These are phyloP conservation scores for Psix sp. DNA, from an alignment of 1,140 invertebrate species.

Conservation along the genomic window DNA sequence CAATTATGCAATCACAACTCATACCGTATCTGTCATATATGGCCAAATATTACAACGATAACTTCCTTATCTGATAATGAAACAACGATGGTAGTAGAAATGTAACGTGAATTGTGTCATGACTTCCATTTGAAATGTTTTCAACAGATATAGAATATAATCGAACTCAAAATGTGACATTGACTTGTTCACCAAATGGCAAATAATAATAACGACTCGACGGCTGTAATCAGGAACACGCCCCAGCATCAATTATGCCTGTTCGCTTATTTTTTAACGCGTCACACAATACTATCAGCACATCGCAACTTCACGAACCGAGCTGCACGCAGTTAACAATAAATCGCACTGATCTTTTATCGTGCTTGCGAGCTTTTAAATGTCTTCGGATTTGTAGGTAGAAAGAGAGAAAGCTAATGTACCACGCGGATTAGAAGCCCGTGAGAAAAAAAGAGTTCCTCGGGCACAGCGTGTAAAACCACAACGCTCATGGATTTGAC, in stretches of 20 bases:
- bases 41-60: constrained; percentile 5
- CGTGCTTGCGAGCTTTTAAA: constrained; percentile 40
- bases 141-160: too few species aligned
- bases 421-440: constrained; percentile 62
- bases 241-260: too few species aligned
- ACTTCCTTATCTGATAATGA: constrained; percentile 11
- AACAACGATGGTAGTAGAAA: constrained; percentile 2
- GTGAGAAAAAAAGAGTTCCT: constrained; percentile 44
- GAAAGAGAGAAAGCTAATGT: constrained; percentile 40
- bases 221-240: too few species aligned
- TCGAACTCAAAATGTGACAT: too few species aligned
- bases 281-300: background rate
- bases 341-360: constrained; percentile 41
- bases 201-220: too few species aligned
- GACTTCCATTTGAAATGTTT: too few species aligned
- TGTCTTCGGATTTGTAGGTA: constrained; percentile 34
- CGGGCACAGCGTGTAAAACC: constrained; percentile 31
- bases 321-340: constrained; percentile 11
- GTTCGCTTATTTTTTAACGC: background rate
- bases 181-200: too few species aligned
- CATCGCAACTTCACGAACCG: background rate
- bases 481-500: constrained; percentile 16
- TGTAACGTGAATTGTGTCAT: background rate
- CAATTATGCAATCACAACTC: background rate
- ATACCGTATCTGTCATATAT: background rate